Conservation (phyloP, 2,888 invertebrate species). For the Xiphydria camelus region DNA sequence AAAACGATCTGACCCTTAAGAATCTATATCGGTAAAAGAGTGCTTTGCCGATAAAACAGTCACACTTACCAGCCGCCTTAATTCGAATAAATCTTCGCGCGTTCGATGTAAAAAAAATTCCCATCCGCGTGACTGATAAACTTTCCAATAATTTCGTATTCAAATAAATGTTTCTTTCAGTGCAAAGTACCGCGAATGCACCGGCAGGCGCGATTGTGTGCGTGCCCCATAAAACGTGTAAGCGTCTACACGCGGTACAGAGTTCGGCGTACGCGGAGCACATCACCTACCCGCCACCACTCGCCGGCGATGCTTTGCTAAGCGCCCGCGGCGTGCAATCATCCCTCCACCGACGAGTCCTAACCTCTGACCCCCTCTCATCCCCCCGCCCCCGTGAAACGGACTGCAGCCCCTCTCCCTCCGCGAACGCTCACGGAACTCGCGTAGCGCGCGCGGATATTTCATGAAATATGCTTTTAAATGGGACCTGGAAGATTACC, state of each 20-base stretch:
- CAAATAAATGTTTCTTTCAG: no score
- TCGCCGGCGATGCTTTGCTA: constrained; percentile 16
- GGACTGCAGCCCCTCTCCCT: not conserved
- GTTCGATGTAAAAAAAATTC: no score
- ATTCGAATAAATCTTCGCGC: no score
- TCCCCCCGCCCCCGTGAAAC: constrained; percentile 24
- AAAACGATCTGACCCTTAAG: no score
- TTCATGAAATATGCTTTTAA: constrained; percentile 47
- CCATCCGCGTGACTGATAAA: no score
- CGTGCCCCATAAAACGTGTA: constrained; percentile 29
- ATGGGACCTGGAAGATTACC: constrained; percentile 45
- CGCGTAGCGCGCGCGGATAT: constrained; percentile 23
- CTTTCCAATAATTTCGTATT: no score
- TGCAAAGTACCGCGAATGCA: no score
- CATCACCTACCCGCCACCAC: constrained; percentile 34
- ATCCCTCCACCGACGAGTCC: constrained; percentile 39
- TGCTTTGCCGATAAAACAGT: no score
- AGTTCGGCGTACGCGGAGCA: constrained; percentile 29
- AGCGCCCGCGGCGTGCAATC: constrained; percentile 43
- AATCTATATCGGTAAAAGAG: no score
- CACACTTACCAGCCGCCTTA: no score
- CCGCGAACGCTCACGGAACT: constrained; percentile 21
- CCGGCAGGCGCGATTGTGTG: no score
- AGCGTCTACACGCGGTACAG: constrained; percentile 34
- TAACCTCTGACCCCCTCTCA: constrained; percentile 18